Conservation (phyloP, 1,140 invertebrate genomes). For the Hyles vespertilio region DNA sequence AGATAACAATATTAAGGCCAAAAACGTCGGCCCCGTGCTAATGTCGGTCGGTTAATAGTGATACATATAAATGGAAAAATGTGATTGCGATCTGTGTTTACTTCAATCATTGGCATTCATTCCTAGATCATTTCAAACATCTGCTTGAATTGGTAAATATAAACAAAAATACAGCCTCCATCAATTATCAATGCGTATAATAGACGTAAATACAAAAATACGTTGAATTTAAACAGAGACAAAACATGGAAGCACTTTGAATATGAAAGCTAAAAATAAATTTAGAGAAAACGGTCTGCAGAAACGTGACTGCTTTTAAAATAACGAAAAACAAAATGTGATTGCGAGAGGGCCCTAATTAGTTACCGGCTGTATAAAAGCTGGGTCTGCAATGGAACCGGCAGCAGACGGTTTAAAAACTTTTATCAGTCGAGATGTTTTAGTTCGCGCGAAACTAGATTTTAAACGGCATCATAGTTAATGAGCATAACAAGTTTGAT, state of each 20-base stretch:
- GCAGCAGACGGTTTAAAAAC: slow-evolving; percentile 19
- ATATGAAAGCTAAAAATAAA: slow-evolving; percentile 22
- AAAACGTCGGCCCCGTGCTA: slow-evolving; percentile 43
- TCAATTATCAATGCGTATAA: not conserved
- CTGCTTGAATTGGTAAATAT: too few relatives aligned
- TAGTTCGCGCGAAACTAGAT: not conserved
- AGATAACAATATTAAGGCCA: slow-evolving; percentile 68
- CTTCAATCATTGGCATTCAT: too few relatives aligned
- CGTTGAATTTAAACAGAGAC: slow-evolving; percentile 5
- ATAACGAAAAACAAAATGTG: slow-evolving; percentile 31
- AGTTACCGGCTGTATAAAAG: slow-evolving; percentile 21
- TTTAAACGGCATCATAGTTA: too few relatives aligned
- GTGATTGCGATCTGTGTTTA: slow-evolving; percentile 7
- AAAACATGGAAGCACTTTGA: slow-evolving; percentile 15
- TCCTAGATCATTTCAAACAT: too few relatives aligned
- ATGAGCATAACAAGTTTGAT: not conserved
- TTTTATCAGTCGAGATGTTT: slow-evolving; percentile 20
- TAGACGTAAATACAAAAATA: not conserved
- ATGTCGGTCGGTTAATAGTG: slow-evolving; percentile 57
- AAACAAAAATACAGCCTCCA: too few relatives aligned
- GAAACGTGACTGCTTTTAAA: slow-evolving; percentile 33
- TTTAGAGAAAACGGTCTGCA: slow-evolving; percentile 17
- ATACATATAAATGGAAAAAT: slow-evolving; percentile 60
- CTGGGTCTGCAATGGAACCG: slow-evolving; percentile 14
- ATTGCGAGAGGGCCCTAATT: slow-evolving; percentile 30